Base-by-base conservation (phyloP, 2,113 vertebrate genomes). In the Atractosteus spatula region DNA sequence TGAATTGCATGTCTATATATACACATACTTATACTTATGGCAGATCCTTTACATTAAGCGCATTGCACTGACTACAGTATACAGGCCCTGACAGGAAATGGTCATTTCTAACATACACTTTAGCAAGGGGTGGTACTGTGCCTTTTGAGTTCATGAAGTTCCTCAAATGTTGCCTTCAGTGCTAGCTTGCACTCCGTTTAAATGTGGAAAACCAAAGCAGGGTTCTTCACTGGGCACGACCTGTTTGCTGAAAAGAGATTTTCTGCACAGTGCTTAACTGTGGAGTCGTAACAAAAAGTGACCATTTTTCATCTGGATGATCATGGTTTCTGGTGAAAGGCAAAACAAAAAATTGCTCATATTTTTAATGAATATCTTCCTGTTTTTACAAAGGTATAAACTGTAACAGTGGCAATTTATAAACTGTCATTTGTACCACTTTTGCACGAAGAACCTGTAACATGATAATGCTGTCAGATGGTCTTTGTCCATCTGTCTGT, bases 361-460 rank as follows among this genome's bases (percentile, higher is more conserved):
- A 82, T 77, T 56, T 73, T 82, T 74, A 7, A 77, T 64, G 78
- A 74, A 68, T 63, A 73, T 70, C 74, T 80, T 80, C 17, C 17
- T 54, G 47, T 51, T 51, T 51, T 51, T 51, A 51, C 47, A 51
- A 51, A 62, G 74, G 74, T 76, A 68, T 78, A 41, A 13, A 17
- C 54, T 79, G 85, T 85, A 76, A 64, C 78, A 80, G 76, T 79
- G 81, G 79, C 83, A 80, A 81, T 68, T 76, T 76, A 82, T 83
- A 82, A 69, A 51, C 64, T 73, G 81, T 85, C 55, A 78, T 90
- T 87, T 87, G 80, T 88, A 85, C 79, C 75, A 85, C 72, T 86
- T 84, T 89, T 89, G 89, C 89, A 91, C 84, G 87, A 82, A 74
- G 69, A 72, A 81, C 78, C 84, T 87, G 75, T 85, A 84, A 80